These are phyloP conservation scores for Lepidurus apus DNA, from an alignment of 1,140 invertebrate genomes.

Conservation along the genomic window DNA sequence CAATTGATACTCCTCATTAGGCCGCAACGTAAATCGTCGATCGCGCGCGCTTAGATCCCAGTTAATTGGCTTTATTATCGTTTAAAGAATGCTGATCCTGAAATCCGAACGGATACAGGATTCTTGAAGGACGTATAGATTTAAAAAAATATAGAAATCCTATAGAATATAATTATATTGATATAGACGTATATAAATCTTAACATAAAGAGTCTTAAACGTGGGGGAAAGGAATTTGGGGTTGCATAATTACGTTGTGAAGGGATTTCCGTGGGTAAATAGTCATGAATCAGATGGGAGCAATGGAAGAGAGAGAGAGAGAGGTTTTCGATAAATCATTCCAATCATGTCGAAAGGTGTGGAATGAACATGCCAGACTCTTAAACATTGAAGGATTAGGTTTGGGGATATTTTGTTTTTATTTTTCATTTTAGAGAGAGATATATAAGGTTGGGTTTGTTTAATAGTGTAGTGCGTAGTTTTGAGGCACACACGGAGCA, in stretches of 20 bases:
- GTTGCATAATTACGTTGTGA: neutral
- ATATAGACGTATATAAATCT: too few species aligned
- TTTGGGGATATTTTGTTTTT: neutral
- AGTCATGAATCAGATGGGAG: neutral
- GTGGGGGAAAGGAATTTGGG: neutral
- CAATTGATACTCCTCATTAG: neutral
- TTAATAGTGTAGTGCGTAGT: neutral
- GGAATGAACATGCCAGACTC: constrained; percentile 1
- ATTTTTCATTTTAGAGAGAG: neutral
- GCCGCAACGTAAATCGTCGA: neutral
- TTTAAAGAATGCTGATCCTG: neutral
- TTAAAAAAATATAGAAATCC: too few species aligned
- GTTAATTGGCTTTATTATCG: neutral
- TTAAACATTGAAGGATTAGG: neutral
- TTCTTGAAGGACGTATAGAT: too few species aligned
- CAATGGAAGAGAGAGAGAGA: neutral
- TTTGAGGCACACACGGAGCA: neutral
- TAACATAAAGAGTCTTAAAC: neutral
- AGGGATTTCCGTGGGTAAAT: neutral
- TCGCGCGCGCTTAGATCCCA: neutral
- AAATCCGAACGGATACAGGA: neutral
- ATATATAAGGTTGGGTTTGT: neutral
- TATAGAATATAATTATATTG: too few species aligned
- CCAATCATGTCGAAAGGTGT: constrained; percentile 6
- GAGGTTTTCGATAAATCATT: too few species aligned